Base-by-base conservation (phyloP, 2,888 invertebrate species). In the Parnassius apollo region DNA sequence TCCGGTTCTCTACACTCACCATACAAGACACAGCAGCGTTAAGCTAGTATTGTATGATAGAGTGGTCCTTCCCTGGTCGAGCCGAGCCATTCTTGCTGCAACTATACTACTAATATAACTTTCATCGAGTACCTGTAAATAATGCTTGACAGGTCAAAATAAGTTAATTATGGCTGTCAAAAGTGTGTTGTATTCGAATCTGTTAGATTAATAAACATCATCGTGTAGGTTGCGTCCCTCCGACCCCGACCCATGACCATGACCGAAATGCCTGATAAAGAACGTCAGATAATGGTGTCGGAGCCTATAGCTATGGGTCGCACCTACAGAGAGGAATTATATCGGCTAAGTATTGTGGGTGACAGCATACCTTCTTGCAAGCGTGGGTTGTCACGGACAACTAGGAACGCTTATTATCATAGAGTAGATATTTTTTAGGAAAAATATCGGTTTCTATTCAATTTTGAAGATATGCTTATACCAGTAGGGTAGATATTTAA, bases 241-340 rank as follows among this genome's bases (percentile, higher is more conserved):
- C 65, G 18, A 48, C 50, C 54, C 10, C 62, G 35, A 60, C 48
- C 64, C 57, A 57, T 69, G 66, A 63, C 73, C 73, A 51, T 71
- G 73, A 69, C 72, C 72, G 69, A 68, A 66, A 68, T 73, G 50
- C 55, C 57, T 59, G 45, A 64, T 63, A 64, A 62, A 61, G 35
- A 59, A 22, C 42, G 45, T n/a, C 57, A 25, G 51, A 59, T 49
- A 50, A 49, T 50, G 12, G 49, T 9, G 7, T 44, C 42, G 7
- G 3, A 59, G 53, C 64, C 64, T 64, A 18, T 8, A 54, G 57
- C 64, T 57, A 64, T 60, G 57, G 60, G 57, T 53, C 64, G 44
- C 53, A 49, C 60, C 64, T 60, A 60, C 44, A 56, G 22, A 13
- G 57, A 56, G 51, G 50, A 55, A 58, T 54, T 45, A 54, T 56